Conservation (phyloP, 2,888 invertebrate genomes). For the Polyploca ridens region DNA sequence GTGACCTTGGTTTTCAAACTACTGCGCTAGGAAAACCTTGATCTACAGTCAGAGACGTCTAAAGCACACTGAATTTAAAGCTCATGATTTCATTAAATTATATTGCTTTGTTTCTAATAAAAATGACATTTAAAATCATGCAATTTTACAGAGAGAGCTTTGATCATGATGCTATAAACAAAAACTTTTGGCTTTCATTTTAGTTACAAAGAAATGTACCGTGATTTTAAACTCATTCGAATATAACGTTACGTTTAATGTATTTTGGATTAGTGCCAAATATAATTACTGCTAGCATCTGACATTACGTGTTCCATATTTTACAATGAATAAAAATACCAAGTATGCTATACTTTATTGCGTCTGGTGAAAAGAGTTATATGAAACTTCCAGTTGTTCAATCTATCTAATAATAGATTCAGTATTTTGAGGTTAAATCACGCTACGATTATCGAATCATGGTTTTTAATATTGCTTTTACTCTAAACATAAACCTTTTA, state of each 20-base stretch:
- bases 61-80: background rate
- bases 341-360: background rate
- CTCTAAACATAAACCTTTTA: too few species aligned
- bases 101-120: background rate
- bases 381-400: background rate
- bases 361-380: background rate
- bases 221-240: background rate
- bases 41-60: background rate
- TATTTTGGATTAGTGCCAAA: conserved; percentile 38
- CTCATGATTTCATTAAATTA: background rate
- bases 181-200: background rate
- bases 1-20: too few species aligned
- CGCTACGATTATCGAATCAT: background rate
- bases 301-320: conserved; percentile 10
- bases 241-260: conserved; percentile 7
- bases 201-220: background rate
- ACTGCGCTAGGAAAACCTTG: too few species aligned
- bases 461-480: too few species aligned
- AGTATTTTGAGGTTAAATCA: background rate
- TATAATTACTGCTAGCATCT: conserved; percentile 17
- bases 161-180: background rate
- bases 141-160: background rate
- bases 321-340: conserved; percentile 8
- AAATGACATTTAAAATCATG: background rate
- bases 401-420: background rate